Base-by-base conservation (phyloP, 2,797 vertebrate species). In the Lacerta agilis region DNA sequence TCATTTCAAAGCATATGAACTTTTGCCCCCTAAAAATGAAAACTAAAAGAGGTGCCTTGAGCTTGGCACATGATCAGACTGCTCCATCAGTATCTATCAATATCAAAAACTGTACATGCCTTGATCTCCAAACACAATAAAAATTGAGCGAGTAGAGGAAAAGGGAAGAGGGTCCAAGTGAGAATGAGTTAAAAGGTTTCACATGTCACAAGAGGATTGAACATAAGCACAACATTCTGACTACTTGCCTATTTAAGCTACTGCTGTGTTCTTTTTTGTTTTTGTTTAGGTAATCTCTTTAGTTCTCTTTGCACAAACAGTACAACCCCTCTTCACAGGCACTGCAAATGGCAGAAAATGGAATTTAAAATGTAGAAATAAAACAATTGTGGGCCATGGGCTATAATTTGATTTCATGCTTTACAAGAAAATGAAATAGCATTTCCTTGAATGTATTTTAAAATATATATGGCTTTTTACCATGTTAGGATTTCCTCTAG, bases 351-450 rank as follows among this genome's bases (percentile, higher is more conserved):
- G 94, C 93, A 94, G 92, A 97, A 97, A 97, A 95, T 90, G 76
- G 94, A 96, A 96, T 95, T 86, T 95, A 92, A 96, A 96, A 97
- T 94, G 94, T 95, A 95, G 95, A 96, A 96, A 96, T 96, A 95
- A 97, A 97, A 93, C 96, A 95, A 96, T 94, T 95, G 94, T 94
- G 88, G 91, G 91, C 94, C 90, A 94, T 58, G 91, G 91, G 93
- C 95, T 95, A 92, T 97, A 97, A 97, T 97, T 96, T 95, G 96
- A 97, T 97, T 97, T 97, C 96, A 97, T 94, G 96, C 96, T 97
- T 95, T 96, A 95, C 94, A 94, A 96, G 95, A 95, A 97, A 97
- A 97, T 95, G 96, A 96, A 97, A 96, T 94, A 94, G 90, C 89
- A 95, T 97, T 97, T 96, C 97, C 96, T 97, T 95, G 95, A 95